phyloP scores from a whole-genome alignment of 2,888 invertebrate species.

The Hedychridium roseum region DNA sequence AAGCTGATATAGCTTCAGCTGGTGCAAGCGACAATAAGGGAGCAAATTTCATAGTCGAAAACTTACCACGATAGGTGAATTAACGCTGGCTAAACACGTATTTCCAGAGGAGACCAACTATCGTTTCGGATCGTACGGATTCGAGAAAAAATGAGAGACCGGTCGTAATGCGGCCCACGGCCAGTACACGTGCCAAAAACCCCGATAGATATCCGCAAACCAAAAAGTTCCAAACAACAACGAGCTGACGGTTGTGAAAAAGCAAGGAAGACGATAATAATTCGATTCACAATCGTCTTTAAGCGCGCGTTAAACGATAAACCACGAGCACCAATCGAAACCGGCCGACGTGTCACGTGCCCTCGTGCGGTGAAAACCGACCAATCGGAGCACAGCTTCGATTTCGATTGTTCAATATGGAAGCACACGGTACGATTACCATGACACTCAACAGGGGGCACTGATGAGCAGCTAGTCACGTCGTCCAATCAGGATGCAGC shows the following conservation, averaged over 20 bases:
- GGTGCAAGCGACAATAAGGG: slow-evolving; percentile 1
- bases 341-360: background rate
- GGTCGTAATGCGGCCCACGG: slow-evolving; percentile 31
- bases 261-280: too few relatives aligned
- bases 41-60: slow-evolving; percentile 3
- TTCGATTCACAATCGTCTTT: too few relatives aligned
- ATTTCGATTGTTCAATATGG: background rate
- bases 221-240: slow-evolving; percentile 43
- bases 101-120: slow-evolving; percentile 52
- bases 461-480: slow-evolving; percentile 52
- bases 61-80: too few relatives aligned
- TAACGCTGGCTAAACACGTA: slow-evolving; percentile 19
- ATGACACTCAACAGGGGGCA: slow-evolving; percentile 45
- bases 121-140: slow-evolving; percentile 44
- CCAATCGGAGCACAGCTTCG: background rate
- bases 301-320: background rate
- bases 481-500: slow-evolving; percentile 42
- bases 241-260: slow-evolving; percentile 16
- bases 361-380: slow-evolving; percentile 4
- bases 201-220: slow-evolving; percentile 34
- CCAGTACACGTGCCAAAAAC: slow-evolving; percentile 41
- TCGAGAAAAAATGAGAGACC: slow-evolving; percentile 49
- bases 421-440: slow-evolving; percentile 21
- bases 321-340: slow-evolving; percentile 10
- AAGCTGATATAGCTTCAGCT: background rate